These are phyloP conservation scores for Adineta ricciae DNA, from an alignment of 2,888 invertebrate species.

Conservation along the genomic window DNA sequence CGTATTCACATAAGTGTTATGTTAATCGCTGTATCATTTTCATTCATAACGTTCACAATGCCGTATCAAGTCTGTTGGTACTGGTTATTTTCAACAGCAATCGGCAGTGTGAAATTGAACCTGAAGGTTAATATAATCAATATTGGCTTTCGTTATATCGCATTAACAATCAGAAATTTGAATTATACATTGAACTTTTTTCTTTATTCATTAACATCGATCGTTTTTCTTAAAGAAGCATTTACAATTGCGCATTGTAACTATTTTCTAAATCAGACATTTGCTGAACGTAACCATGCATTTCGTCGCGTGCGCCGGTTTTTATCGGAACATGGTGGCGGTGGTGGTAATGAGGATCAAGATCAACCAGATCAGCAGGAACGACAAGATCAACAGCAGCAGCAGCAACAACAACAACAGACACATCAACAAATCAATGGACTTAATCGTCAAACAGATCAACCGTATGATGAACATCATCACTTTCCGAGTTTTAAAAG, in stretches of 20 bases:
- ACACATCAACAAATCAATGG: neutral
- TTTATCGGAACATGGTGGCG: neutral
- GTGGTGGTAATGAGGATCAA: neutral
- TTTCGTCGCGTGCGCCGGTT: neutral
- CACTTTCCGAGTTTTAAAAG: neutral
- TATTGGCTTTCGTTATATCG: slow-evolving; percentile 9
- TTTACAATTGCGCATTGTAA: slow-evolving; percentile 5
- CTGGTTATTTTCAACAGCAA: slow-evolving; percentile 16
- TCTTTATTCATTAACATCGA: slow-evolving; percentile 1
- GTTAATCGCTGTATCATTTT: slow-evolving; percentile 13
- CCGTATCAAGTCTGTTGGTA: slow-evolving; percentile 16
- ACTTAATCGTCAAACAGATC: neutral
- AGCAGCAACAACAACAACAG: no score
- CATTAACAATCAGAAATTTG: slow-evolving; percentile 14
- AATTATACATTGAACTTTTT: slow-evolving; percentile 17
- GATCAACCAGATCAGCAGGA: neutral
- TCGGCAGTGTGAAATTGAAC: neutral
- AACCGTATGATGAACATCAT: neutral
- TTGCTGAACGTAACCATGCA: neutral
- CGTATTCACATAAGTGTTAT: slow-evolving; percentile 13
- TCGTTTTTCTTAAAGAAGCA: slow-evolving; percentile 19
- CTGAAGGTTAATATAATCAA: slow-evolving; percentile 1
- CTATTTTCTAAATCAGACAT: neutral
- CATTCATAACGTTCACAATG: slow-evolving; percentile 21
- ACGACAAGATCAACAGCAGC: no score